Evolutionary conservation across 2,797 vertebrate genomes (phyloP).

Genomic region (Gymnopithys bicolor): DNA sequence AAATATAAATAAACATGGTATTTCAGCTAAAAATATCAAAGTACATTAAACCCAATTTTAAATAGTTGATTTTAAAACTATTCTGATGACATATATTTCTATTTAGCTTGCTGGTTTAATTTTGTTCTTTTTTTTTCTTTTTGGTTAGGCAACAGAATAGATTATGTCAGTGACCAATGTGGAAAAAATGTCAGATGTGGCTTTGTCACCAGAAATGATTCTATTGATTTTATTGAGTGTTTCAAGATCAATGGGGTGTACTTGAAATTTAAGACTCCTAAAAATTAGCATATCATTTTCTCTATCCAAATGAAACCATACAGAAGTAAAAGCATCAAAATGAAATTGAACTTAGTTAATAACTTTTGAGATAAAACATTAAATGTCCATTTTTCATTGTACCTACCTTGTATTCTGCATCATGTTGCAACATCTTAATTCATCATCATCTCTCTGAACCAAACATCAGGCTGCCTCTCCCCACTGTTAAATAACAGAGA

Average conservation of each 20-base stretch:
- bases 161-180: not conserved
- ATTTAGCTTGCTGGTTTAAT: not conserved
- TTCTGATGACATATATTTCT: not conserved
- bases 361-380: not conserved
- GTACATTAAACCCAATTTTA: not conserved
- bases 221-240: slow-evolving; percentile 31
- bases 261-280: slow-evolving; percentile 11
- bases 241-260: not conserved
- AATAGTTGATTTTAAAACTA: not conserved
- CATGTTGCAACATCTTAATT: slow-evolving; percentile 77
- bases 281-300: not conserved
- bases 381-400: not conserved
- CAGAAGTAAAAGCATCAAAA: not conserved
- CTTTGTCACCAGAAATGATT: slow-evolving; percentile 21
- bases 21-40: not conserved
- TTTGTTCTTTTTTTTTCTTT: not conserved
- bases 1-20: not conserved
- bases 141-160: not conserved
- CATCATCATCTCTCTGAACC: slow-evolving; percentile 76
- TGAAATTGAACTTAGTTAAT: not conserved
- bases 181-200: not conserved
- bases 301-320: not conserved
- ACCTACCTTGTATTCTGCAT: slow-evolving; percentile 78
- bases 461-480: slow-evolving; percentile 75
- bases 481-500: slow-evolving; percentile 75